phyloP scores from a whole-genome alignment of 2,797 vertebrate species.

The Lagodon rhomboides region DNA sequence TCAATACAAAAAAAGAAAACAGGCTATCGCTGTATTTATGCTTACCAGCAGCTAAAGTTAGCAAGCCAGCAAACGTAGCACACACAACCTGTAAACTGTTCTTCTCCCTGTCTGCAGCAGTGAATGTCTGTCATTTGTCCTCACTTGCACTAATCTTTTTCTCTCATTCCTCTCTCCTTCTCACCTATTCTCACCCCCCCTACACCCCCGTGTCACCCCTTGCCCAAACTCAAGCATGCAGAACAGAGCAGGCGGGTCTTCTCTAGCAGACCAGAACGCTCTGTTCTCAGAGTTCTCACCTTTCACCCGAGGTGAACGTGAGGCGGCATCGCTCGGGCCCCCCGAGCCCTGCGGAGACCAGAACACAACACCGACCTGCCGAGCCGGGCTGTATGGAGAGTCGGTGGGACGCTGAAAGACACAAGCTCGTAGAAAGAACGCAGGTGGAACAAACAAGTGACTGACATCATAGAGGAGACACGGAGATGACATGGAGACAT shows the following conservation, averaged over 20 bases:
- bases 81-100: background rate
- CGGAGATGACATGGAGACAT: constrained; percentile 46
- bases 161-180: constrained; percentile 52
- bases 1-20: background rate
- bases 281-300: constrained; percentile 87
- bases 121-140: constrained; percentile 52
- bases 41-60: background rate
- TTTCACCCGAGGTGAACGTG: constrained; percentile 82
- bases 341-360: constrained; percentile 69
- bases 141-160: constrained; percentile 60
- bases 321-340: constrained; percentile 68
- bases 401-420: constrained; percentile 62
- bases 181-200: constrained; percentile 39
- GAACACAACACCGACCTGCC: constrained; percentile 75
- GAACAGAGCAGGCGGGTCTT: constrained; percentile 80
- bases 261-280: constrained; percentile 81
- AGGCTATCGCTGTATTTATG: background rate
- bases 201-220: constrained; percentile 51
- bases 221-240: constrained; percentile 83
- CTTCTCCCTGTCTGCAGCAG: constrained; percentile 4
- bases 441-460: constrained; percentile 58
- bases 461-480: constrained; percentile 48
- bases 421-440: constrained; percentile 45
- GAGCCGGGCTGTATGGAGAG: constrained; percentile 46
- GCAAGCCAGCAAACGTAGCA: background rate